phyloP scores from a whole-genome alignment of 2,113 vertebrate genomes.

The Candoia aspera region DNA sequence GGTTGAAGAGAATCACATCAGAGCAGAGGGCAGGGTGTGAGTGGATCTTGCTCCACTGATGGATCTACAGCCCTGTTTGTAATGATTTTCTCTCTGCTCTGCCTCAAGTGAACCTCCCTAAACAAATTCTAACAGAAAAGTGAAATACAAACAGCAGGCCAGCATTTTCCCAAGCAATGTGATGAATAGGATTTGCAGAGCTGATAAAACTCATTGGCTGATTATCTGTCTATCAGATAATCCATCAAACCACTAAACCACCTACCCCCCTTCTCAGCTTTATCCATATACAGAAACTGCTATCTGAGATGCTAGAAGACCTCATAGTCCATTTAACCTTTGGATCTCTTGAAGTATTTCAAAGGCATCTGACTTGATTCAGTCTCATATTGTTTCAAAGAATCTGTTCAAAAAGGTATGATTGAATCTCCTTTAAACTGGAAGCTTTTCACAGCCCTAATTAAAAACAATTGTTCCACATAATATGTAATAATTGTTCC shows the following conservation, averaged over 20 bases:
- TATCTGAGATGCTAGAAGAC: neutral
- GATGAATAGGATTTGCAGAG: neutral
- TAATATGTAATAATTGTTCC: conserved; percentile 22
- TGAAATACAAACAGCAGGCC: neutral
- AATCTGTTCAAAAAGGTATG: neutral
- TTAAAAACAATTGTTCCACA: neutral
- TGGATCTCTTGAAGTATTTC: neutral
- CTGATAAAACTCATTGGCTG: neutral
- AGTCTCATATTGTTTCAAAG: neutral
- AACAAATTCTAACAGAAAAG: neutral
- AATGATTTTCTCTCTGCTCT: neutral
- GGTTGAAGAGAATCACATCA: neutral
- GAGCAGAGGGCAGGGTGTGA: neutral
- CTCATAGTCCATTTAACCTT: neutral
- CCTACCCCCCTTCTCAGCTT: neutral
- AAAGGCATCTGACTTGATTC: neutral
- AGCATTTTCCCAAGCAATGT: neutral
- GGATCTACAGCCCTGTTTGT: neutral
- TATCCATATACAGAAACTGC: neutral
- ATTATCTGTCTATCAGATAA: neutral
- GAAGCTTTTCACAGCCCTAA: neutral
- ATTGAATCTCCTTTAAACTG: neutral
- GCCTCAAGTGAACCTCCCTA: neutral
- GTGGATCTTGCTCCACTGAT: neutral
- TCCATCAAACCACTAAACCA: neutral